Conservation (phyloP, 2,113 vertebrate genomes). For the Brachyistius frenatus region DNA sequence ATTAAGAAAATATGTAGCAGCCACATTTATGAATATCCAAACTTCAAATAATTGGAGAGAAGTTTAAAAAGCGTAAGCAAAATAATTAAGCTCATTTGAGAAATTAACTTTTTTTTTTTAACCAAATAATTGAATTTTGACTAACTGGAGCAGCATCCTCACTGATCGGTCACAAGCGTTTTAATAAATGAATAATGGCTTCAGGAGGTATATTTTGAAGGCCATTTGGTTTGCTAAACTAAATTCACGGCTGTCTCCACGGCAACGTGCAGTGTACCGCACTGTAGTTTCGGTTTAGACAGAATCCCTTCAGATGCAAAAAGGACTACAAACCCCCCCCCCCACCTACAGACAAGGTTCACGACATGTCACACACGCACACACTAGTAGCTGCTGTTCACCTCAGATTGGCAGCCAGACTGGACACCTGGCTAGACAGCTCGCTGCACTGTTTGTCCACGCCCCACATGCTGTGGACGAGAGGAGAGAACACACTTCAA, state of each 20-base stretch:
- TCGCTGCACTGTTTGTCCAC: slow-evolving; percentile 87
- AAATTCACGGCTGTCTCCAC: not conserved
- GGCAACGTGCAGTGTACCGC: not conserved
- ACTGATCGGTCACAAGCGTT: not conserved
- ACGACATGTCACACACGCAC: slow-evolving; percentile 71
- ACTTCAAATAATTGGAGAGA: not conserved
- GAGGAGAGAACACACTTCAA: slow-evolving; percentile 83
- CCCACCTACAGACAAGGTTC: slow-evolving; percentile 46
- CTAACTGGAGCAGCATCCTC: not conserved
- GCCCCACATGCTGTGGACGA: slow-evolving; percentile 88
- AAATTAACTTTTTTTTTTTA: not conserved
- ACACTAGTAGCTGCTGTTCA: slow-evolving; percentile 81
- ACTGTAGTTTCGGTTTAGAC: slow-evolving; percentile 3
- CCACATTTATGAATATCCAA: not conserved
- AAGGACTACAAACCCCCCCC: slow-evolving; percentile 31
- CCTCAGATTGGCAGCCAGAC: slow-evolving; percentile 87
- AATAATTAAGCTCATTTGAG: no score
- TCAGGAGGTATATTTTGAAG: not conserved
- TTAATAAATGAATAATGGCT: not conserved
- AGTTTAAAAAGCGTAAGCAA: not conserved
- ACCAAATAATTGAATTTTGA: not conserved
- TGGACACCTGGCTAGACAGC: slow-evolving; percentile 87
- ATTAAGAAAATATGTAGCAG: no score
- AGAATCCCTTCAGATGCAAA: slow-evolving; percentile 1
- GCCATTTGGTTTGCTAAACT: not conserved